These are phyloP conservation scores for Lithophane leautieri DNA, from an alignment of 2,888 invertebrate genomes.

Conservation along the genomic window DNA sequence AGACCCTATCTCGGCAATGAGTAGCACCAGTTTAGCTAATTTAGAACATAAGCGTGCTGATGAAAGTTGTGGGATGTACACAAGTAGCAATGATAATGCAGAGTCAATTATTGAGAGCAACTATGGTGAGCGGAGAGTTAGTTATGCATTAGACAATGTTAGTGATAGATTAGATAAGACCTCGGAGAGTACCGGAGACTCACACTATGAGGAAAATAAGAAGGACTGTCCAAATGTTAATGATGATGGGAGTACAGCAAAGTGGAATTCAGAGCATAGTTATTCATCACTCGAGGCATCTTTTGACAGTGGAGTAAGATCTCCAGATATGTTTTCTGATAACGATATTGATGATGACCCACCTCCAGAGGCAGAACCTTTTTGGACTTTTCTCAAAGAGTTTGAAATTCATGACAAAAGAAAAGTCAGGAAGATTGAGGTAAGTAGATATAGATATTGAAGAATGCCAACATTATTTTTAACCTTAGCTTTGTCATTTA, in stretches of 20 bases:
- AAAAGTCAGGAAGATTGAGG: constrained; percentile 84
- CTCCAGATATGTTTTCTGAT: constrained; percentile 93
- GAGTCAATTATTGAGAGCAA: constrained; percentile 63
- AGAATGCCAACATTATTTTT: constrained; percentile 19
- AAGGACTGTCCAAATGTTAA: constrained; percentile 65
- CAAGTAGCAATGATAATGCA: constrained; percentile 61
- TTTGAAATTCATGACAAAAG: constrained; percentile 84
- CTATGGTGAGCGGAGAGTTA: constrained; percentile 67
- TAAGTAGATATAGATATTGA: constrained; percentile 60
- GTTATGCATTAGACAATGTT: constrained; percentile 71
- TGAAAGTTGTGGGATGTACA: constrained; percentile 64
- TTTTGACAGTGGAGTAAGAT: constrained; percentile 88
- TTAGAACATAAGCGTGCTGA: constrained; percentile 71
- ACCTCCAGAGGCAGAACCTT: constrained; percentile 75
- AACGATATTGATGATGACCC: constrained; percentile 84
- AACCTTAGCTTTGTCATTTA: constrained; percentile 42
- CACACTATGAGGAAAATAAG: constrained; percentile 79
- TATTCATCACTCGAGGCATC: constrained; percentile 86
- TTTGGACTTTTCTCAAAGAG: constrained; percentile 84
- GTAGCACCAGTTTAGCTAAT: constrained; percentile 71
- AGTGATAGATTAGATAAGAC: constrained; percentile 75
- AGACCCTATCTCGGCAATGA: constrained; percentile 84
- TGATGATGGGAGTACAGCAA: constrained; percentile 76
- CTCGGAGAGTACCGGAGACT: constrained; percentile 80
- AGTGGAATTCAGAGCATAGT: constrained; percentile 85